A percentile compares a stretch with the other conserved stretches of the same genome.
phyloP scores from a whole-genome alignment of 2,888 invertebrate genomes.

The Eretmocerus hayati region DNA sequence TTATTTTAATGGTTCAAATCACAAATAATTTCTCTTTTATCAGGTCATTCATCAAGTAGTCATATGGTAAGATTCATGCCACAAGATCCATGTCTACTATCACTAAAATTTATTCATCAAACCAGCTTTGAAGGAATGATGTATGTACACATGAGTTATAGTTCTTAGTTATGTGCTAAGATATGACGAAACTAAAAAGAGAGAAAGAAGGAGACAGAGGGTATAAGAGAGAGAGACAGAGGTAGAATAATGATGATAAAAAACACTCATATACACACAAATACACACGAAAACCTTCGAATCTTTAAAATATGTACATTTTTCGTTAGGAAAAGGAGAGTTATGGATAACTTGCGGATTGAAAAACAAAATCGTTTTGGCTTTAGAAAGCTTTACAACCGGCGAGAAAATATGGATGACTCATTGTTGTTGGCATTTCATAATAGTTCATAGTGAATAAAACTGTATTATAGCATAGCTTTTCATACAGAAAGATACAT shows the following conservation, averaged over 20 bases:
- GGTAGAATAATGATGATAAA: too few species aligned
- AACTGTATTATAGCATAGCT: constrained; percentile 33
- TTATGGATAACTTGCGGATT: constrained; percentile 7
- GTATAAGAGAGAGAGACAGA: too few species aligned
- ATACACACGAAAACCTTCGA: background rate
- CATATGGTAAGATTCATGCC: too few species aligned
- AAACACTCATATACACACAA: background rate
- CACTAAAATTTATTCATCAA: too few species aligned
- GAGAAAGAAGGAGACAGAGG: constrained; percentile 13
- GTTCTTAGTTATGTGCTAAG: constrained; percentile 13
- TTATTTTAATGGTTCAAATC: too few species aligned
- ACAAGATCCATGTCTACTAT: too few species aligned
- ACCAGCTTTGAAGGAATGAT: too few species aligned
- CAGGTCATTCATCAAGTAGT: too few species aligned
- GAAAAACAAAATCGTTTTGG: constrained; percentile 9
- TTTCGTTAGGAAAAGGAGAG: constrained; percentile 12
- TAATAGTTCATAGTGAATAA: constrained; percentile 28
- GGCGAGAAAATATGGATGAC: constrained; percentile 10
- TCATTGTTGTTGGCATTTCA: constrained; percentile 31
- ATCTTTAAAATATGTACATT: constrained; percentile 18
- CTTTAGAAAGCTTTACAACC: constrained; percentile 13
- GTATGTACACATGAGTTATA: too few species aligned
- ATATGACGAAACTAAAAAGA: constrained; percentile 7
- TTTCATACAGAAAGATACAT: constrained; percentile 33
- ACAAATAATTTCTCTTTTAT: too few species aligned